Evolutionary conservation across 23 tunicate genomes (phyloP).

Genomic region (Oikopleura vanhoeffeni): DNA sequence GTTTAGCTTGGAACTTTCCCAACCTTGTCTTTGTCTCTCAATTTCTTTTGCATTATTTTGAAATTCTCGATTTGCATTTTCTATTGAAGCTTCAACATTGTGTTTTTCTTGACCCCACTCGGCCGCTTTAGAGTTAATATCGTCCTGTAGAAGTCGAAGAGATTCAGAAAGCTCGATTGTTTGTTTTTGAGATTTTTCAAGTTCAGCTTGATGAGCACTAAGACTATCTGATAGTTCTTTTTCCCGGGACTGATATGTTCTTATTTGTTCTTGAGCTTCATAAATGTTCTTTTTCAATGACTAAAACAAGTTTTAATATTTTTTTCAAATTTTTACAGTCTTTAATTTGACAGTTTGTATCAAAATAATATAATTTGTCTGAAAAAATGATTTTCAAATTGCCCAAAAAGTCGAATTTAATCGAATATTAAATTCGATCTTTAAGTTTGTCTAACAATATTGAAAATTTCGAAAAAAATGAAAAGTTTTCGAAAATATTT

Average conservation of each 20-base stretch:
- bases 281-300: background rate
- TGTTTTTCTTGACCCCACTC: conserved; percentile 8
- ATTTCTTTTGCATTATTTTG: background rate
- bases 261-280: background rate
- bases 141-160: background rate
- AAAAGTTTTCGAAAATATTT: no score
- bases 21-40: background rate
- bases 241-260: background rate
- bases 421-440: no score
- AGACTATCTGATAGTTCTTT: background rate
- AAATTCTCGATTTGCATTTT: background rate
- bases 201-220: background rate
- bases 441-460: no score
- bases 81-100: background rate
- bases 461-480: no score
- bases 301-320: no score
- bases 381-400: no score
- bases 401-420: no score
- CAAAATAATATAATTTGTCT: no score
- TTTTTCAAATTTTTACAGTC: no score
- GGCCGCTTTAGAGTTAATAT: background rate
- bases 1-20: conserved; percentile 5
- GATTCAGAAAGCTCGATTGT: background rate
- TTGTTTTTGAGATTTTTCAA: conserved; percentile 10
- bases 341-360: no score